These are phyloP conservation scores for Lasioglossum zephyrum DNA, from an alignment of 2,888 invertebrate species.

Conservation along the genomic window DNA sequence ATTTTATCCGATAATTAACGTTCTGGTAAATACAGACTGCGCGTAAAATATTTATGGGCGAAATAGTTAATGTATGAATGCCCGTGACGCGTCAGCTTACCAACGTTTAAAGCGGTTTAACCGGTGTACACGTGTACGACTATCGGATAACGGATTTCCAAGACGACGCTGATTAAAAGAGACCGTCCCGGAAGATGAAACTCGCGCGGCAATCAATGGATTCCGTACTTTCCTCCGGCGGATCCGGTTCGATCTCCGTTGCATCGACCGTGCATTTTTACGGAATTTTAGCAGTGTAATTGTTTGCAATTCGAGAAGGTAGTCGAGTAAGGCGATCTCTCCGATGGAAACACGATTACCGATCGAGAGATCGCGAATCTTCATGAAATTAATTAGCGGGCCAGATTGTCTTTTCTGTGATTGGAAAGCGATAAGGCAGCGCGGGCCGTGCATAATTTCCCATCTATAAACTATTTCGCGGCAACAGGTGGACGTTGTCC, in stretches of 20 bases:
- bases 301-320: neutral
- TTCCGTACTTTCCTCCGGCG: neutral
- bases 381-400: neutral
- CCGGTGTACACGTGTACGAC: too few relatives aligned
- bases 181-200: constrained; percentile 40
- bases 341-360: neutral
- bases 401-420: neutral
- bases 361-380: neutral
- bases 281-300: neutral
- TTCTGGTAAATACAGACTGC: constrained; percentile 5
- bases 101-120: constrained; percentile 21
- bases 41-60: constrained; percentile 1
- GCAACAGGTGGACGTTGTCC: constrained; percentile 3
- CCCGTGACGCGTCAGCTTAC: neutral
- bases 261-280: neutral
- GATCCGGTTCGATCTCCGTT: neutral
- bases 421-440: neutral
- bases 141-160: constrained; percentile 36
- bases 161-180: constrained; percentile 33
- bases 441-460: neutral
- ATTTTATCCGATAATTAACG: constrained; percentile 10
- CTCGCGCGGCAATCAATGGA: constrained; percentile 45
- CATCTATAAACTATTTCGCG: neutral
- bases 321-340: neutral
- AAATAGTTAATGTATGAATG: constrained; percentile 8